phyloP scores from a whole-genome alignment of 2,113 vertebrate genomes.

The Hypanus sabinus region DNA sequence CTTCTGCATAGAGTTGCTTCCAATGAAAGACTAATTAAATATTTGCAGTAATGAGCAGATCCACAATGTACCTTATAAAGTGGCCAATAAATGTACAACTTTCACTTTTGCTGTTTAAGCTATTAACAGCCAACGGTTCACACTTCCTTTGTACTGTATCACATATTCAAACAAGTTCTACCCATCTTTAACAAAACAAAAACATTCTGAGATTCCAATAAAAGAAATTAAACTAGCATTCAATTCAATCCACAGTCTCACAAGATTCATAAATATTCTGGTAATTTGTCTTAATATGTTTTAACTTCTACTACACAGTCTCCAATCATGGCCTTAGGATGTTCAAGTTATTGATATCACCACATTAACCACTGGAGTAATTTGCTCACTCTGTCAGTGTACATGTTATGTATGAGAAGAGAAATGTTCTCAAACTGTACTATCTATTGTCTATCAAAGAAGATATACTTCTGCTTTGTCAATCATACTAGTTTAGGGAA shows the following conservation, averaged over 20 bases:
- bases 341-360: neutral
- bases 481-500: neutral
- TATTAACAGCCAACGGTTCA: neutral
- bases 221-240: neutral
- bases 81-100: too few species aligned
- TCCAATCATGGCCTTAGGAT: neutral
- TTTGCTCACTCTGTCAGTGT: neutral
- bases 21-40: too few species aligned
- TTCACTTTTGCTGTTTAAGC: neutral
- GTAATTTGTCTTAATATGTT: neutral
- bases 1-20: too few species aligned
- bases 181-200: too few species aligned
- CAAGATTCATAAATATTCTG: neutral
- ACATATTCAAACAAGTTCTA: neutral
- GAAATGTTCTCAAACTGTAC: neutral
- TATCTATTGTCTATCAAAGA: neutral
- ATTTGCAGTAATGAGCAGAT: too few species aligned
- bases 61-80: too few species aligned
- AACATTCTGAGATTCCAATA: neutral
- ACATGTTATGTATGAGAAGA: neutral
- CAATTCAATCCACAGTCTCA: neutral
- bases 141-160: too few species aligned
- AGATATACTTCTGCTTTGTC: neutral
- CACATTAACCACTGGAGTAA: neutral
- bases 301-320: neutral